Evolutionary conservation across 2,113 vertebrate species (phyloP).

Genomic region (Planiliza haematocheilus): DNA sequence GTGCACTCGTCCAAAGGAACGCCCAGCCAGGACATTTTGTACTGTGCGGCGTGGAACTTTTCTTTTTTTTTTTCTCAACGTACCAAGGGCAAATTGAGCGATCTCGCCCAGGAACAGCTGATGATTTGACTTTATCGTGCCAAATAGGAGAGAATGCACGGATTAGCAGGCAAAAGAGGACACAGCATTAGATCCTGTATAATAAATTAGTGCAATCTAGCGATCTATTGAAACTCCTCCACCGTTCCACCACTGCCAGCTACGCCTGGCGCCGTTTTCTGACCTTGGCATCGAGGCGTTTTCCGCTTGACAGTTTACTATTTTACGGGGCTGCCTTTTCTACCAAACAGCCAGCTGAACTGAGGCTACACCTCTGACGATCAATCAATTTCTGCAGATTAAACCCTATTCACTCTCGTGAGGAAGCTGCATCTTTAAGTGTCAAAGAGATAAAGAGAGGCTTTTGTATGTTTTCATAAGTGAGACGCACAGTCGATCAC

Average conservation of each 20-base stretch:
- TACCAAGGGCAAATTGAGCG: conserved; percentile 9
- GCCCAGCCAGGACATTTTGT: conserved; percentile 39
- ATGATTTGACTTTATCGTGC: not conserved
- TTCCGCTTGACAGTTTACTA: not conserved
- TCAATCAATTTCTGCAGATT: not conserved
- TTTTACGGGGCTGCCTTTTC: too few relatives aligned
- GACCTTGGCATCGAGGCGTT: not conserved
- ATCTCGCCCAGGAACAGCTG: not conserved
- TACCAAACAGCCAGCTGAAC: not conserved
- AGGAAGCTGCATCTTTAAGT: conserved; percentile 7
- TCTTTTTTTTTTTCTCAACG: not conserved
- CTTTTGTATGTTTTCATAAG: not conserved
- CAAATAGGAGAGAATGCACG: not conserved
- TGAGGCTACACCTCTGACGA: not conserved
- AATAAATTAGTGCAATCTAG: not conserved
- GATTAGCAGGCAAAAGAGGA: not conserved
- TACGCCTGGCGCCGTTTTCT: not conserved
- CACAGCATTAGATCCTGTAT: not conserved
- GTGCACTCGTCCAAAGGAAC: conserved; percentile 22
- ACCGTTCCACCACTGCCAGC: too few relatives aligned
- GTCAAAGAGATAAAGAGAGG: not conserved
- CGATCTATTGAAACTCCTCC: not conserved
- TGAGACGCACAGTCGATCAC: not conserved
- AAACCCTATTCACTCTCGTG: conserved; percentile 10
- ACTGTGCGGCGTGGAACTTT: conserved; percentile 1